phyloP scores from a whole-genome alignment of 2,888 invertebrate genomes.

The Dasysyrphus albostriatus region DNA sequence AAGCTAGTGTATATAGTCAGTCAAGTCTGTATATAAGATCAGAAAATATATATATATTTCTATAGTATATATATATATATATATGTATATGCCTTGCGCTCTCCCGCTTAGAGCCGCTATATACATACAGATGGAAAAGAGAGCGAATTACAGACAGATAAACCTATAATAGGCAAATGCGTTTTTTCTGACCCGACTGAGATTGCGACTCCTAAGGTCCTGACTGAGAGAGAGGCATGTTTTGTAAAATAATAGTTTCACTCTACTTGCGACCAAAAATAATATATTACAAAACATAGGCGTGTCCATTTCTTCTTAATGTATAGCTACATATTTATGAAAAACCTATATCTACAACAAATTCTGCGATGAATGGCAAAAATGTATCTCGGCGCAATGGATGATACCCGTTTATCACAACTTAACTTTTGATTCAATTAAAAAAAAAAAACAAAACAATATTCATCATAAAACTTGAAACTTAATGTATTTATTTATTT shows the following conservation, averaged over 20 bases:
- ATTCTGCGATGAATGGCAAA: slow-evolving; percentile 51
- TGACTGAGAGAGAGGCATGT: slow-evolving; percentile 46
- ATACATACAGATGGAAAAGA: slow-evolving; percentile 45
- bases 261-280: slow-evolving; percentile 55
- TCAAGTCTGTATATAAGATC: slow-evolving; percentile 61
- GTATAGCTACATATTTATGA: slow-evolving; percentile 57
- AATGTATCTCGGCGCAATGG: slow-evolving; percentile 36
- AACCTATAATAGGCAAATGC: slow-evolving; percentile 58
- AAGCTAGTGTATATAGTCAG: slow-evolving; percentile 56
- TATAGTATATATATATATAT: slow-evolving; percentile 23
- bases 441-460: not conserved
- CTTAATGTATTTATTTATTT: slow-evolving; percentile 16
- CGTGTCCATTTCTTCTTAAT: slow-evolving; percentile 45
- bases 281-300: slow-evolving; percentile 33
- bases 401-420: slow-evolving; percentile 38
- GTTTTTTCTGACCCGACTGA: slow-evolving; percentile 61
- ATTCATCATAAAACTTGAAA: slow-evolving; percentile 12
- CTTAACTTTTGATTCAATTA: slow-evolving; percentile 9
- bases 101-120: slow-evolving; percentile 44
- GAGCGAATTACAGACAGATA: slow-evolving; percentile 57
- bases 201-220: slow-evolving; percentile 41
- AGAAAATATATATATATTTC: slow-evolving; percentile 42
- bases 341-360: slow-evolving; percentile 41
- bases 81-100: slow-evolving; percentile 56
- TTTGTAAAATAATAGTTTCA: slow-evolving; percentile 57